Evolutionary conservation across 2,888 invertebrate genomes (phyloP).

Genomic region (Sminthurinus aureus): DNA sequence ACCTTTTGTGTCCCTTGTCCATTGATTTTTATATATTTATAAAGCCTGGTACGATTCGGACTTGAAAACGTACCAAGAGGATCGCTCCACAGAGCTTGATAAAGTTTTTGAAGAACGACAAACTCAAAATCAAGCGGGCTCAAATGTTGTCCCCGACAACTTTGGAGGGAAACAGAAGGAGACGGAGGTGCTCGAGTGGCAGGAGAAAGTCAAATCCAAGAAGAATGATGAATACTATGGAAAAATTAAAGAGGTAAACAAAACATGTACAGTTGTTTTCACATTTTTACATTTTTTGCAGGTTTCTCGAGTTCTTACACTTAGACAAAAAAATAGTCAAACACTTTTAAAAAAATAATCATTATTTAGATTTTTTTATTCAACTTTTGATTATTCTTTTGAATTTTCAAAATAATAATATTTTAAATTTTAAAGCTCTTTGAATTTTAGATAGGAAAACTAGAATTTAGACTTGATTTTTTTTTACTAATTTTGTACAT

Average conservation of each 20-base stretch:
- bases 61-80: slow-evolving; percentile 82
- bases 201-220: slow-evolving; percentile 79
- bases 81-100: slow-evolving; percentile 85
- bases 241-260: slow-evolving; percentile 73
- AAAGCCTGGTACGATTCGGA: slow-evolving; percentile 90
- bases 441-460: no score
- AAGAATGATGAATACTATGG: slow-evolving; percentile 83
- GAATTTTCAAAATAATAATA: no score
- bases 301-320: neutral
- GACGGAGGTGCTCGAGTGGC: slow-evolving; percentile 74
- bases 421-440: no score
- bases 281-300: slow-evolving; percentile 11
- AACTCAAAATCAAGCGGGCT: slow-evolving; percentile 60
- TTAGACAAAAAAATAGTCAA: slow-evolving; percentile 3
- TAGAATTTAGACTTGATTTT: no score
- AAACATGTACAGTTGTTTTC: no score
- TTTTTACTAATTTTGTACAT: no score
- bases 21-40: slow-evolving; percentile 9
- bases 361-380: no score
- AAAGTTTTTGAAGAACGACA: slow-evolving; percentile 84
- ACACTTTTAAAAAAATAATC: no score
- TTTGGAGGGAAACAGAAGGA: slow-evolving; percentile 65
- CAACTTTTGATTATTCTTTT: no score
- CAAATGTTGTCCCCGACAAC: slow-evolving; percentile 58
- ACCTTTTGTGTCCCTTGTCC: slow-evolving; percentile 49